A percentile compares a stretch with the other conserved stretches of the same genome.
Evolutionary conservation across 2,888 invertebrate species (phyloP).

Genomic region (Cetonia aurata): DNA sequence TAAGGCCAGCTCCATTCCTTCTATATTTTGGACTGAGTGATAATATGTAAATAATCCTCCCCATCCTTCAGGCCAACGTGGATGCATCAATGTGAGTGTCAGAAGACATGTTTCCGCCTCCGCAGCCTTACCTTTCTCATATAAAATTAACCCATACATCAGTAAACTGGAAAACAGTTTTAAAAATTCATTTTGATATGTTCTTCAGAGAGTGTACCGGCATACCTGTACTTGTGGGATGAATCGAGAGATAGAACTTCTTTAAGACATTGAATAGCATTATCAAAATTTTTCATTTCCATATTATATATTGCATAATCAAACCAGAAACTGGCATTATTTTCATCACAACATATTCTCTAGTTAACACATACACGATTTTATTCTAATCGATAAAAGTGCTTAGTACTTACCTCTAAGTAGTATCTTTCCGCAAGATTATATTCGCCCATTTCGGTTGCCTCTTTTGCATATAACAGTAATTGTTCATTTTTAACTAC

Average conservation of each 20-base stretch:
- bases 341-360: constrained; percentile 57
- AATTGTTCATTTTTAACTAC: constrained; percentile 45
- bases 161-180: constrained; percentile 56
- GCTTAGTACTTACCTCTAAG: constrained; percentile 55
- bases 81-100: constrained; percentile 57
- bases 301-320: constrained; percentile 62
- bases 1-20: constrained; percentile 60
- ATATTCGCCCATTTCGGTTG: constrained; percentile 58
- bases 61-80: constrained; percentile 63
- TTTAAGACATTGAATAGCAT: constrained; percentile 60
- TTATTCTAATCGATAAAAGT: neutral
- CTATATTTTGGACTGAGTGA: constrained; percentile 55
- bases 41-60: constrained; percentile 61
- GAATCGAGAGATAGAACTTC: constrained; percentile 58
- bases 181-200: too few relatives aligned
- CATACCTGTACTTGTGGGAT: constrained; percentile 58
- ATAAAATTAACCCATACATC: constrained; percentile 58
- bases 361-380: constrained; percentile 42
- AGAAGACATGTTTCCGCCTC: constrained; percentile 63
- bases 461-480: constrained; percentile 62
- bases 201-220: neutral
- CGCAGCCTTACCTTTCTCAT: constrained; percentile 54
- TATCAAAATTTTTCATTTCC: constrained; percentile 56
- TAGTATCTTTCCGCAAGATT: constrained; percentile 60
- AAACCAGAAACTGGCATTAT: constrained; percentile 61